Evolutionary conservation across 2,888 invertebrate species (phyloP).

Genomic region (Caenorhabditis angaria): DNA sequence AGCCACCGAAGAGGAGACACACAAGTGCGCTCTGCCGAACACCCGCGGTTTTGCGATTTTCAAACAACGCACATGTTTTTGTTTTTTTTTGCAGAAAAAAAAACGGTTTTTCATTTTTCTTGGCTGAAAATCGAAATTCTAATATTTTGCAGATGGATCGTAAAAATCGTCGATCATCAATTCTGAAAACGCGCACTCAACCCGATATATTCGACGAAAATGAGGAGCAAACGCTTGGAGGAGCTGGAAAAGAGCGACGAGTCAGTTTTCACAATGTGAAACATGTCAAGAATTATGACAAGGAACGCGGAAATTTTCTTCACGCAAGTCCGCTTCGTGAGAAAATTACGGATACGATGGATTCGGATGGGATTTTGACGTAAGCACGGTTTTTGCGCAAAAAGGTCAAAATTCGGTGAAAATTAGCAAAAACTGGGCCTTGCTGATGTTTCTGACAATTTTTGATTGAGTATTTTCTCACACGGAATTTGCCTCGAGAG

Average conservation of each 20-base stretch:
- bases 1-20: too few relatives aligned
- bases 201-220: conserved; percentile 18
- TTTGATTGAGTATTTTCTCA: too few relatives aligned
- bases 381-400: background rate
- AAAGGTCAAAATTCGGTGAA: background rate
- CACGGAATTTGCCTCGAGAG: too few relatives aligned
- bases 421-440: background rate
- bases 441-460: background rate
- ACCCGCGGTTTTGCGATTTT: too few relatives aligned
- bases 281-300: conserved; percentile 35
- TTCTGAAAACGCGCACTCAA: conserved; percentile 21
- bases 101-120: too few relatives aligned
- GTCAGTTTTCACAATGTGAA: conserved; percentile 40
- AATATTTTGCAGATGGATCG: too few relatives aligned
- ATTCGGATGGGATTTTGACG: conserved; percentile 35
- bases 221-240: background rate
- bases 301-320: conserved; percentile 22
- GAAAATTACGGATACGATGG: conserved; percentile 30
- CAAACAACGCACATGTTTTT: too few relatives aligned
- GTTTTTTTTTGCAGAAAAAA: too few relatives aligned
- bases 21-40: too few relatives aligned
- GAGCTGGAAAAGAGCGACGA: conserved; percentile 12
- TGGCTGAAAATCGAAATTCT: too few relatives aligned
- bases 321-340: conserved; percentile 28
- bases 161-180: conserved; percentile 18